phyloP scores from a whole-genome alignment of 1,140 invertebrate genomes.

The Meteorus sp. region DNA sequence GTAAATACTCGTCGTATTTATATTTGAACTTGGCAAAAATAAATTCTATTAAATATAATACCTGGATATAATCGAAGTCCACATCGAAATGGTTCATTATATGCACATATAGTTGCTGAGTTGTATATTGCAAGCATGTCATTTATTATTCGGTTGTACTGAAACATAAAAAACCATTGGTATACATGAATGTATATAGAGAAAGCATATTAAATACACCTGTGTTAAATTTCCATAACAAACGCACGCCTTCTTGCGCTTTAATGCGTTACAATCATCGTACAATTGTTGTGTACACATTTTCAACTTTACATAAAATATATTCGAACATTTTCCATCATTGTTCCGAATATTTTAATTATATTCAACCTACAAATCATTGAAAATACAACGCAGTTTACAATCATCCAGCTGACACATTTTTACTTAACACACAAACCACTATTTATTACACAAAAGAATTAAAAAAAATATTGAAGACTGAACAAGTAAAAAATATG shows the following conservation, averaged over 20 bases:
- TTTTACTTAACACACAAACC: too few relatives aligned
- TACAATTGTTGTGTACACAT: too few relatives aligned
- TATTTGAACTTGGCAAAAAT: background rate
- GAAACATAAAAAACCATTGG: slow-evolving; percentile 43
- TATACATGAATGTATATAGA: background rate
- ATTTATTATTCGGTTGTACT: slow-evolving; percentile 85
- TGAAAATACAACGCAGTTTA: too few relatives aligned
- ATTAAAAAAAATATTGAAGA: too few relatives aligned
- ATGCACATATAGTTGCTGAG: slow-evolving; percentile 80
- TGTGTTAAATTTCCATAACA: background rate
- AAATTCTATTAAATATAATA: slow-evolving; percentile 46
- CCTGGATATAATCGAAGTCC: slow-evolving; percentile 81
- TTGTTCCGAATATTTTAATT: too few relatives aligned
- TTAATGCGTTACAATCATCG: too few relatives aligned
- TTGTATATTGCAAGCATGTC: slow-evolving; percentile 89
- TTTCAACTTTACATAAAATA: too few relatives aligned
- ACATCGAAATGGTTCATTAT: slow-evolving; percentile 80
- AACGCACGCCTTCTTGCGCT: background rate
- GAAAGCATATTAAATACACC: background rate
- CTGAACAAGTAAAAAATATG: too few relatives aligned
- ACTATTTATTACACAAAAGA: too few relatives aligned
- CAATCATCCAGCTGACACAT: too few relatives aligned
- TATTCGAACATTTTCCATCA: too few relatives aligned
- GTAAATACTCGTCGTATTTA: background rate
- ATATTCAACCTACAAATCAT: too few relatives aligned